A percentile compares a stretch with the other conserved stretches of the same genome.
Evolutionary conservation across 2,888 invertebrate genomes (phyloP).

Genomic region (Mesorhabditis belari): DNA sequence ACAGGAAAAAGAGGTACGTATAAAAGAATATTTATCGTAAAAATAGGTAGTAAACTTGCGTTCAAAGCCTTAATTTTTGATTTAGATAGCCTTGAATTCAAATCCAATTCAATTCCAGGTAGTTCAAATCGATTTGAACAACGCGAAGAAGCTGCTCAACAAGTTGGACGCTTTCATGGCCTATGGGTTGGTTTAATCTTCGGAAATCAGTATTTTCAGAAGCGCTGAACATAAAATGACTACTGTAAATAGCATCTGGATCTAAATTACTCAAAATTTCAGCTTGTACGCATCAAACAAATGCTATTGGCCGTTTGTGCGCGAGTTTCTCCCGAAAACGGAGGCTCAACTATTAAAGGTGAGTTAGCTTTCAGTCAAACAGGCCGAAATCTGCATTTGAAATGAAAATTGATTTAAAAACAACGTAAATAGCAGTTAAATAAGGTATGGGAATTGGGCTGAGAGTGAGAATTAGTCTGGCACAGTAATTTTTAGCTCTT

Average conservation of each 20-base stretch:
- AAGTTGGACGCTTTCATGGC: conserved; percentile 33
- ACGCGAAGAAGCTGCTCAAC: conserved; percentile 25
- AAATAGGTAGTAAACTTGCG: too few species aligned
- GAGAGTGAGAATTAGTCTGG: conserved; percentile 15
- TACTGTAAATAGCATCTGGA: not conserved
- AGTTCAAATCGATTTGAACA: conserved; percentile 15
- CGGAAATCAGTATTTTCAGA: not conserved
- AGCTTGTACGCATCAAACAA: conserved; percentile 29
- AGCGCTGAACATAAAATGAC: not conserved
- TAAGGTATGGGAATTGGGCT: too few species aligned
- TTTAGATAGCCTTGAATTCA: too few species aligned
- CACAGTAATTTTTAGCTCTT: not conserved
- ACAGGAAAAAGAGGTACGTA: not conserved
- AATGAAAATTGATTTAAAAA: too few species aligned
- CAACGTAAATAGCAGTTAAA: too few species aligned
- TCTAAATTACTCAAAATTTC: not conserved
- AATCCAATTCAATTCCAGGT: conserved; percentile 7
- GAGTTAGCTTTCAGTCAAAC: too few species aligned
- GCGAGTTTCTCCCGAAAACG: conserved; percentile 34
- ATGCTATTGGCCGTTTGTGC: conserved; percentile 40
- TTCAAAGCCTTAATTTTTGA: too few species aligned
- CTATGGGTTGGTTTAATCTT: conserved; percentile 24
- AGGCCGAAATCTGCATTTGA: not conserved
- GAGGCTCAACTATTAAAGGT: conserved; percentile 28
- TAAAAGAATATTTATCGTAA: too few species aligned